Conservation (phyloP, 2,888 invertebrate genomes). For the Scrobipalpa atriplicella region DNA sequence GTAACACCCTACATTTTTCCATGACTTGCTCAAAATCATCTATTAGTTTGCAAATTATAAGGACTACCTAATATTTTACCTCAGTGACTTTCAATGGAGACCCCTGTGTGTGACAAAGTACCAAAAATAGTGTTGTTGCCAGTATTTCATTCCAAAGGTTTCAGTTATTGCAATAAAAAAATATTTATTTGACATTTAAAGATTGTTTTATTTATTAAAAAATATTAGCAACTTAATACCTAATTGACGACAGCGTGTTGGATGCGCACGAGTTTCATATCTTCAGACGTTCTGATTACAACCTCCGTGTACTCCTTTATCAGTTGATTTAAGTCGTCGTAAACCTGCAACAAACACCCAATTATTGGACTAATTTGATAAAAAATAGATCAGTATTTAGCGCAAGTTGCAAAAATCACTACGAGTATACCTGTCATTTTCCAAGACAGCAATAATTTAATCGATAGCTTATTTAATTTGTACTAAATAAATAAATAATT, state of each 20-base stretch:
- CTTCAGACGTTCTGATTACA: constrained; percentile 85
- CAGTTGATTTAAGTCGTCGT: constrained; percentile 82
- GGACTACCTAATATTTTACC: too few species aligned
- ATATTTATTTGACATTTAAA: constrained; percentile 30
- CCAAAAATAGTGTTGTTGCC: constrained; percentile 17
- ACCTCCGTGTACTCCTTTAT: constrained; percentile 86
- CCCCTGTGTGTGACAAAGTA: constrained; percentile 14
- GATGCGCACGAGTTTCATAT: constrained; percentile 77
- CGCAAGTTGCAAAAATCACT: background rate
- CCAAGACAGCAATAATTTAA: too few species aligned
- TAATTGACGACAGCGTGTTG: constrained; percentile 47
- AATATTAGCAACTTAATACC: constrained; percentile 25
- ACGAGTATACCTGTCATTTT: too few species aligned
- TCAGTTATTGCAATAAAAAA: constrained; percentile 39
- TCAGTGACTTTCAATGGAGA: constrained; percentile 9
- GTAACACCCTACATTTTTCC: constrained; percentile 6
- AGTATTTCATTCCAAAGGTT: constrained; percentile 28
- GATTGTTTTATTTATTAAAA: constrained; percentile 9
- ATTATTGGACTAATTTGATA: background rate
- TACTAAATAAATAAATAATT: too few species aligned
- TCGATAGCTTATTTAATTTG: too few species aligned
- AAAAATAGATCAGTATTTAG: background rate
- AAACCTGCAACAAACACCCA: constrained; percentile 81
- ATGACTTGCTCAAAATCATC: constrained; percentile 20
- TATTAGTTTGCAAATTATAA: too few species aligned